A percentile compares a stretch with the other conserved stretches of the same genome.
Evolutionary conservation across 2,888 invertebrate species (phyloP).

Genomic region (Hedya salicella): DNA sequence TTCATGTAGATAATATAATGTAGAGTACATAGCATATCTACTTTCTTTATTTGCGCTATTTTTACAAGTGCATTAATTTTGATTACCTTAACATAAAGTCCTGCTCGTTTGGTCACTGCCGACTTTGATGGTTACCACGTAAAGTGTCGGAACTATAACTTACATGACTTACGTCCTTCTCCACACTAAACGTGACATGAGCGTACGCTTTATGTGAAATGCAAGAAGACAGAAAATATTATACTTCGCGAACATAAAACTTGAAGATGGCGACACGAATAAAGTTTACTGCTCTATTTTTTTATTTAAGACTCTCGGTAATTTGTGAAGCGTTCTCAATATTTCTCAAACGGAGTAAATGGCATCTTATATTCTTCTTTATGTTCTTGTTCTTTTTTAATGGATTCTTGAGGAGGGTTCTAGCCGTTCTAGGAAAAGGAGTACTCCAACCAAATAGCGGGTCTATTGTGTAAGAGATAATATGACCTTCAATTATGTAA

Average conservation of each 20-base stretch:
- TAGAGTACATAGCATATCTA: too few species aligned
- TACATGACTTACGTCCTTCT: conserved; percentile 32
- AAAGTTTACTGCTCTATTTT: conserved; percentile 41
- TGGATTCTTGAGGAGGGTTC: too few species aligned
- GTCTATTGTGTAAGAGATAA: too few species aligned
- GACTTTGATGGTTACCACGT: conserved; percentile 40
- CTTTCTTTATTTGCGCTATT: neutral
- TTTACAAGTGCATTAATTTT: conserved; percentile 17
- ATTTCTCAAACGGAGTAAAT: too few species aligned
- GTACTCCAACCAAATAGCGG: too few species aligned
- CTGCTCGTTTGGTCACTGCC: conserved; percentile 25
- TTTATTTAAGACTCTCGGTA: conserved; percentile 23
- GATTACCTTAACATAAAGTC: conserved; percentile 20
- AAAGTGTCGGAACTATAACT: conserved; percentile 43
- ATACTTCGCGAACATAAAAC: conserved; percentile 38
- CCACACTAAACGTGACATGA: conserved; percentile 33
- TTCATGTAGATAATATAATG: too few species aligned
- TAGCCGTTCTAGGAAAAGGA: too few species aligned
- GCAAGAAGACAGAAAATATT: conserved; percentile 42
- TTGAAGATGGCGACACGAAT: conserved; percentile 34
- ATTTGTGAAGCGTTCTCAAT: conserved; percentile 1
- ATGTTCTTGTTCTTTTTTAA: too few species aligned
- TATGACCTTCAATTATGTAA: too few species aligned
- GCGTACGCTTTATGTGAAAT: conserved; percentile 37
- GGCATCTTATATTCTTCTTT: too few species aligned